Conservation (phyloP, 2,888 invertebrate genomes). For the Sericinus montela region DNA sequence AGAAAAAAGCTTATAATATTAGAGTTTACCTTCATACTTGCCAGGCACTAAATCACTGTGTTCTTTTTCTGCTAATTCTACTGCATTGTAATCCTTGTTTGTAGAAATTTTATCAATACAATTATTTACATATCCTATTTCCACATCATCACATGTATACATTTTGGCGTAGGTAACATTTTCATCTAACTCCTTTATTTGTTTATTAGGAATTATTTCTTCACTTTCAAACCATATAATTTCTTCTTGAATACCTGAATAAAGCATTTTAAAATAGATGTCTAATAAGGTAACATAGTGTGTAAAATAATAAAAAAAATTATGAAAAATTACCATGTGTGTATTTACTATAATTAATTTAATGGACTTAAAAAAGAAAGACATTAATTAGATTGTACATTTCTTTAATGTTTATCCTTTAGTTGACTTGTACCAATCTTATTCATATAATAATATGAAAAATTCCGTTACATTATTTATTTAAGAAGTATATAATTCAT, state of each 20-base stretch:
- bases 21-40: slow-evolving; percentile 85
- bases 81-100: slow-evolving; percentile 42
- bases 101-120: slow-evolving; percentile 38
- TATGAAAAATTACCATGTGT: no score
- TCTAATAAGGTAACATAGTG: not conserved
- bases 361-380: no score
- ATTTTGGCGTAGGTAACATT: slow-evolving; percentile 56
- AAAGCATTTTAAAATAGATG: no score
- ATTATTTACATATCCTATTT: slow-evolving; percentile 69
- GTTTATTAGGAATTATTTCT: slow-evolving; percentile 46
- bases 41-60: slow-evolving; percentile 88
- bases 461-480: no score
- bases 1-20: not conserved
- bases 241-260: slow-evolving; percentile 22
- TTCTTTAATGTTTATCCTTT: no score
- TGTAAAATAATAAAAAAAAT: no score
- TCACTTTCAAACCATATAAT: slow-evolving; percentile 51
- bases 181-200: slow-evolving; percentile 45
- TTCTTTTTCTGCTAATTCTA: slow-evolving; percentile 77
- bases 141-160: slow-evolving; percentile 59
- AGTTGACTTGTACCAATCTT: no score
- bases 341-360: no score
- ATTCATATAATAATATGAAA: no score
- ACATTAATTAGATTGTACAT: no score
- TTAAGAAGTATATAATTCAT: no score